These are phyloP conservation scores for Leptura quadrifasciata DNA, from an alignment of 2,888 invertebrate genomes.

Conservation along the genomic window DNA sequence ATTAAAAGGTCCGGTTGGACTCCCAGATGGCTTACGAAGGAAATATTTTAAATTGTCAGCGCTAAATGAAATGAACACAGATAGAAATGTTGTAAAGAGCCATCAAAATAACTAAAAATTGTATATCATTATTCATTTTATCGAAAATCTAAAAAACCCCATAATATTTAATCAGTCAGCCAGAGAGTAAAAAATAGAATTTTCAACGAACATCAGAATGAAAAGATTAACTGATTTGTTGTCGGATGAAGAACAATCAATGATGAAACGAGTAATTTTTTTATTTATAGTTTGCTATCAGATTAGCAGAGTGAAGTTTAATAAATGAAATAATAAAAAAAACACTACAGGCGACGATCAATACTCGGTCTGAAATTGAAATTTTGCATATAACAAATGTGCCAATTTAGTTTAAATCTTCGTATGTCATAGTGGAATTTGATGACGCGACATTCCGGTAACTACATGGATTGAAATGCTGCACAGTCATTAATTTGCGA, in stretches of 20 bases:
- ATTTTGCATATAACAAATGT: constrained; percentile 57
- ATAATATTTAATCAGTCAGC: constrained; percentile 54
- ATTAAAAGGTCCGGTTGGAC: not conserved
- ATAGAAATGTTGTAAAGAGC: not conserved
- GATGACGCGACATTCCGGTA: constrained; percentile 14
- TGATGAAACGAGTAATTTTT: constrained; percentile 58
- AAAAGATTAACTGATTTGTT: constrained; percentile 64
- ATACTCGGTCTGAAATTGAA: constrained; percentile 56
- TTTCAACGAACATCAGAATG: constrained; percentile 53
- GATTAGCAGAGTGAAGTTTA: constrained; percentile 54
- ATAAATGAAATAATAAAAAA: constrained; percentile 56
- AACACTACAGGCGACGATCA: constrained; percentile 45
- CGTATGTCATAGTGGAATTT: constrained; percentile 43
- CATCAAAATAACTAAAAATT: constrained; percentile 33
- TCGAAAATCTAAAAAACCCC: constrained; percentile 47
- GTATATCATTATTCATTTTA: constrained; percentile 26
- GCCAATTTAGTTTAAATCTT: constrained; percentile 55
- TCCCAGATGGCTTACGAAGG: not conserved
- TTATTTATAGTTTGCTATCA: constrained; percentile 56
- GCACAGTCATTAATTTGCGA: constrained; percentile 38
- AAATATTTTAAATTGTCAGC: not conserved
- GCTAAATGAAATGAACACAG: not conserved
- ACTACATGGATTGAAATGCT: constrained; percentile 35
- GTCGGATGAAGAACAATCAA: constrained; percentile 62
- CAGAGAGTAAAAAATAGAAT: constrained; percentile 51